A percentile compares a stretch with the other conserved stretches of the same genome.
Conservation (phyloP, 2,797 vertebrate species). For the Acrossocheilus fasciatus region DNA sequence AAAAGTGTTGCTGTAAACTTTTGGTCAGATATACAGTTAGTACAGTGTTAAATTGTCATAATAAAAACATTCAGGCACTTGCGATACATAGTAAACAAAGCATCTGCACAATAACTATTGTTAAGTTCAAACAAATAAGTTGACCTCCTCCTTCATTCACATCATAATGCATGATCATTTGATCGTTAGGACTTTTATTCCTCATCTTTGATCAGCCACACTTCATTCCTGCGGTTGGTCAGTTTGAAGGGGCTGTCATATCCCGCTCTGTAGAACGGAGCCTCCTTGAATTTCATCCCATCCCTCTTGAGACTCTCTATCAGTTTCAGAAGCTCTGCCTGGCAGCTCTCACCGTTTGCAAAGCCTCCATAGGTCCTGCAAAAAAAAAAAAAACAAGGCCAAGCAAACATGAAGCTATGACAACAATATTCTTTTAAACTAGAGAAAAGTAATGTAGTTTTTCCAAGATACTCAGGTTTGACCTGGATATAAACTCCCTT, state of each 20-base stretch:
- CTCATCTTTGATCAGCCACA: conserved; percentile 79
- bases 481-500: background rate
- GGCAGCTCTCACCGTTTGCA: conserved; percentile 76
- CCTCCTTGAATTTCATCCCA: conserved; percentile 75
- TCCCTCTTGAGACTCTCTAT: conserved; percentile 80
- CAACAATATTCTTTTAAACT: background rate
- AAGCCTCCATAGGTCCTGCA: conserved; percentile 80
- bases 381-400: conserved; percentile 14
- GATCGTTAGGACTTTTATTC: conserved; percentile 54
- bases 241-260: conserved; percentile 85
- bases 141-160: conserved; percentile 25
- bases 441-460: background rate
- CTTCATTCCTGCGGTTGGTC: conserved; percentile 83
- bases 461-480: background rate
- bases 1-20: background rate
- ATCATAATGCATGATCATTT: background rate
- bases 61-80: conserved; percentile 39
- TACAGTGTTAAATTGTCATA: background rate
- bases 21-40: background rate
- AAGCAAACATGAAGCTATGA: background rate
- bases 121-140: background rate
- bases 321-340: conserved; percentile 81
- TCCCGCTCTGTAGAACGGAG: conserved; percentile 81
- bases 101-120: background rate
- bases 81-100: background rate